Base-by-base conservation (phyloP, 2,113 vertebrate species). In the Labeo catla region DNA sequence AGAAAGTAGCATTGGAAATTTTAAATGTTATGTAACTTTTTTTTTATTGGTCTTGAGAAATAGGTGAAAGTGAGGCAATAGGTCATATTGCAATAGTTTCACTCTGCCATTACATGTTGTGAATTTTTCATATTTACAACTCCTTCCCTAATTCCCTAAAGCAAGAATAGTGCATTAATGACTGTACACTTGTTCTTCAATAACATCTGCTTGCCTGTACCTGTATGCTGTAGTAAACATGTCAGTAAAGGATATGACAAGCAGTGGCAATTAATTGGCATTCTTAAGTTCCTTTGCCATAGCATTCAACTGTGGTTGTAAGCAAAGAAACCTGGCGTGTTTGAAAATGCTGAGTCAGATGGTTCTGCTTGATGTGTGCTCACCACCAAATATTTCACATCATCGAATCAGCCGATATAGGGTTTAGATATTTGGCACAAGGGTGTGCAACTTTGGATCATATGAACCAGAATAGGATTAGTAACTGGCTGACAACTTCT, bases 321-420 rank as follows among this genome's bases (percentile, higher is more conserved):
- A 39, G 50, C 28, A 61, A 80, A 45, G 11, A 80, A 61, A 43
- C 19, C 19, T 8, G 21, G 36, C 5, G 2, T n/a, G 77, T 80
- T 63, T 63, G 57, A 80, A 63, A 80, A 80, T 23, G 77, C 77
- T 45, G 77, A 80, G 77, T 57, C 36, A 80, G 36, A 63, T 39
- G 54, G 57, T 61, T 63, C 39, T 45, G 28, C 57, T 80, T 80
- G 77, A 66, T 84, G 83, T 49, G 45, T 76, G 72, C n/a, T n/a
- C 72, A 11, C 72, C 83, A 28, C 72, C 54, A 76, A 84, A 84
- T 76, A 84, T 84, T 84, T 84, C 54, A 61, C 68, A 61, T 84
- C 83, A 39, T 59, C 83, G 16, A 59, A 61, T 19, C 70, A 84
- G 23, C 39, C 52, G 6, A 76, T 80, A 80, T 61, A 76, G 21